phyloP scores from a whole-genome alignment of 2,888 invertebrate genomes.

The Sicus ferrugineus region DNA sequence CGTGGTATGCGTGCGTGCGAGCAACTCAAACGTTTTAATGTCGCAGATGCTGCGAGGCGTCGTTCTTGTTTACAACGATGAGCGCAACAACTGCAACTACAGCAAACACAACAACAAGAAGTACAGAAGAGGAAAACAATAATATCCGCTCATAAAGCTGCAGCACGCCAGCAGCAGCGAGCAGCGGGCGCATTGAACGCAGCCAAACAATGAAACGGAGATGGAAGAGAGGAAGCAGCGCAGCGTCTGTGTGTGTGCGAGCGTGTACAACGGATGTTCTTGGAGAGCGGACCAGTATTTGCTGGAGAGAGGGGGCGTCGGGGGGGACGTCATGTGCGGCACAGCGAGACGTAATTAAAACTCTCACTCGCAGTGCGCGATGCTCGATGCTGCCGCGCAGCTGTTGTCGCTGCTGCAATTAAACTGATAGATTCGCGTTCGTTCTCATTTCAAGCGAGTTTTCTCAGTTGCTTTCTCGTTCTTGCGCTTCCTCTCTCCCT shows the following conservation, averaged over 20 bases:
- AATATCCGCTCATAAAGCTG: neutral
- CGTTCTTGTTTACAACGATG: too few relatives aligned
- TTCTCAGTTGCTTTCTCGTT: neutral
- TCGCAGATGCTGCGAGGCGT: conserved; percentile 16
- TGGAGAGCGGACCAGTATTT: too few relatives aligned
- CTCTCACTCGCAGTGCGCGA: conserved; percentile 5
- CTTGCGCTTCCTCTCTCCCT: neutral
- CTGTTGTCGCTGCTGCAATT: conserved; percentile 6
- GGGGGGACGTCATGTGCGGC: conserved; percentile 10
- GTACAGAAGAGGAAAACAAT: neutral
- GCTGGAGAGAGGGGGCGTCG: neutral
- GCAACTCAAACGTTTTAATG: conserved; percentile 32
- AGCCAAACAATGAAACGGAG: conserved; percentile 21
- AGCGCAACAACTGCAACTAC: conserved; percentile 28
- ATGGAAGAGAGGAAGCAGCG: conserved; percentile 15
- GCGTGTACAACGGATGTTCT: neutral
- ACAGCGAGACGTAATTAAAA: conserved; percentile 24
- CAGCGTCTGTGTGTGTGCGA: neutral
- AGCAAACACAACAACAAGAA: conserved; percentile 9
- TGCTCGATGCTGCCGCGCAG: neutral
- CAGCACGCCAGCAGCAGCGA: conserved; percentile 18
- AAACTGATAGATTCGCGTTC: conserved; percentile 27
- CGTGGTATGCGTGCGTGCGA: conserved; percentile 10
- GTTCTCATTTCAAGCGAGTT: conserved; percentile 25
- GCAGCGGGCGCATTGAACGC: conserved; percentile 8